phyloP scores from a whole-genome alignment of 1,140 invertebrate genomes.

The Rhizoglyphus robini region DNA sequence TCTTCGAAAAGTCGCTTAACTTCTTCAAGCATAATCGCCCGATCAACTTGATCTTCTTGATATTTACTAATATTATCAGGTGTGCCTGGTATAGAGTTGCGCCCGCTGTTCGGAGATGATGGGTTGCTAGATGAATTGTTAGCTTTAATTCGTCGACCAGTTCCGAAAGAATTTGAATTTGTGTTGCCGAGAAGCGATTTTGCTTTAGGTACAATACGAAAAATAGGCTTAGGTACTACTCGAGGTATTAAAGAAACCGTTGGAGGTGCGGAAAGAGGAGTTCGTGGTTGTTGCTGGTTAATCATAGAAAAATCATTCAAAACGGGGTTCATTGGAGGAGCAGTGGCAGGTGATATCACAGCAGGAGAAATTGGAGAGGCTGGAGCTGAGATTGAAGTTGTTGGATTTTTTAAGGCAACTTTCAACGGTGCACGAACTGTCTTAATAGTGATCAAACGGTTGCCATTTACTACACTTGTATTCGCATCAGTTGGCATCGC shows the following conservation, averaged over 20 bases:
- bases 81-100: background rate
- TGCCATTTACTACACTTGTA: background rate
- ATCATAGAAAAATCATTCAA: too few species aligned
- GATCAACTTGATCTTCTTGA: background rate
- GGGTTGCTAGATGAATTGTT: background rate
- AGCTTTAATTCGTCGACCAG: background rate
- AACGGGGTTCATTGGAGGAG: too few species aligned
- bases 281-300: too few species aligned
- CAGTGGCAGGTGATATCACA: background rate
- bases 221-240: too few species aligned
- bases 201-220: background rate
- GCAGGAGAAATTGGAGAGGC: background rate
- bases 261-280: too few species aligned
- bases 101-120: background rate
- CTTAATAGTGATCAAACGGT: background rate
- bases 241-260: too few species aligned
- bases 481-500: background rate
- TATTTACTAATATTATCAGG: background rate
- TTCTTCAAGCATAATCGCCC: background rate
- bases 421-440: background rate
- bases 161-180: background rate
- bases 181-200: background rate
- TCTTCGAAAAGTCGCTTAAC: constrained; percentile 42
- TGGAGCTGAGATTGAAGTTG: background rate
- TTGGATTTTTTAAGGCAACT: background rate